These are phyloP conservation scores for Altica lythri DNA, from an alignment of 2,888 invertebrate genomes.

Conservation along the genomic window DNA sequence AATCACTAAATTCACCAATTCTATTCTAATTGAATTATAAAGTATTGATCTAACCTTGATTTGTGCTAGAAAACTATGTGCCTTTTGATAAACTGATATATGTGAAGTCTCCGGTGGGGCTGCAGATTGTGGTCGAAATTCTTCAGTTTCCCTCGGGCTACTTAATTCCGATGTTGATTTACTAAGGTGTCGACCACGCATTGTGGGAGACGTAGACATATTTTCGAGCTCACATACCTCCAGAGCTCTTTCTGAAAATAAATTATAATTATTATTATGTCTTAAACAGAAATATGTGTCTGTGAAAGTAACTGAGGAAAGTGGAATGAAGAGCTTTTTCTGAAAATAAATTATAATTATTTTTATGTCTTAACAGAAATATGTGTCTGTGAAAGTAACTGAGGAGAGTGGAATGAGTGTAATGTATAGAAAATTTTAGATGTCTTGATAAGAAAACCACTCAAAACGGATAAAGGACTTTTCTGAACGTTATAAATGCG, in stretches of 20 bases:
- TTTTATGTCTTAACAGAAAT: not conserved
- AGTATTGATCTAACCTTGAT: slow-evolving; percentile 74
- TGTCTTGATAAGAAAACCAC: no score
- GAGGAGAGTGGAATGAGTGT: no score
- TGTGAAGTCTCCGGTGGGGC: slow-evolving; percentile 64
- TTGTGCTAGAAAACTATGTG: slow-evolving; percentile 82
- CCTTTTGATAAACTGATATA: slow-evolving; percentile 77
- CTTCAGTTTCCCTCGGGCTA: slow-evolving; percentile 62
- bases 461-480: no score
- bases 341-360: slow-evolving; percentile 48
- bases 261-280: no score
- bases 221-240: slow-evolving; percentile 54
- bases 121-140: slow-evolving; percentile 59
- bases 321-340: slow-evolving; percentile 54
- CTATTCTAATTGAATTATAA: no score
- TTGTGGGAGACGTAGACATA: slow-evolving; percentile 45
- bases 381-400: not conserved
- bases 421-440: no score
- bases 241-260: slow-evolving; percentile 53
- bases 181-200: slow-evolving; percentile 70
- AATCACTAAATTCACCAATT: no score
- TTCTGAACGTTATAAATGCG: no score
- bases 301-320: no score
- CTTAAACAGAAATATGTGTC: not conserved
- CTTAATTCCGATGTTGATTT: slow-evolving; percentile 83